Conservation (phyloP, 2,888 invertebrate genomes). For the Xylocampa areola region DNA sequence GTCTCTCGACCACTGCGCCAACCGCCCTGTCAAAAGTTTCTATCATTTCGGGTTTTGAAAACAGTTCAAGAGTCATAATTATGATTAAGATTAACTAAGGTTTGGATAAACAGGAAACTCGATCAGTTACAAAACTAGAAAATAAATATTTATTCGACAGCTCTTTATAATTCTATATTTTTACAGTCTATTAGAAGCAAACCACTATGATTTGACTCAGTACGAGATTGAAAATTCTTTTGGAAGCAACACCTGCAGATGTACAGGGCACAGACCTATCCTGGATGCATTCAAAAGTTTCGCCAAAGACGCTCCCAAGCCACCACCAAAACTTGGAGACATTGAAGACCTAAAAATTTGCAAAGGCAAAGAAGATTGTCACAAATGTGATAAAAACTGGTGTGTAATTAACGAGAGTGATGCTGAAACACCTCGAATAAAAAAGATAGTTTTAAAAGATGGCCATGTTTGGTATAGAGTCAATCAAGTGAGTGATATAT, state of each 20-base stretch:
- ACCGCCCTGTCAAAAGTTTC: too few species aligned
- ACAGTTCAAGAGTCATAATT: too few species aligned
- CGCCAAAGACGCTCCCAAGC: slow-evolving; percentile 81
- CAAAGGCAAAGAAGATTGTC: slow-evolving; percentile 42
- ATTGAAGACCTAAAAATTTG: slow-evolving; percentile 77
- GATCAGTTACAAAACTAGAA: too few species aligned
- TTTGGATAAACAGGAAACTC: too few species aligned
- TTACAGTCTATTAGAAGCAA: slow-evolving; percentile 73
- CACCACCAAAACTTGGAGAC: slow-evolving; percentile 60
- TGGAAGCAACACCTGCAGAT: slow-evolving; percentile 93
- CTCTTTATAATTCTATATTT: background rate
- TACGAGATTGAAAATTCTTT: slow-evolving; percentile 92
- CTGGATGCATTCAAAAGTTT: slow-evolving; percentile 91
- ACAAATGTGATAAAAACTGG: slow-evolving; percentile 65
- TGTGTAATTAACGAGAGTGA: slow-evolving; percentile 70
- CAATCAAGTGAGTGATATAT: slow-evolving; percentile 83
- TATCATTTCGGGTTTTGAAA: too few species aligned
- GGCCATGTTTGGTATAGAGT: slow-evolving; percentile 88
- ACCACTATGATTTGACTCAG: slow-evolving; percentile 84
- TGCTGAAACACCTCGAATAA: slow-evolving; percentile 49
- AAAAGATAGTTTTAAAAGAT: slow-evolving; percentile 72
- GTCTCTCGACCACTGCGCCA: too few species aligned
- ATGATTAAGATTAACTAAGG: too few species aligned
- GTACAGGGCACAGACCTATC: slow-evolving; percentile 92
- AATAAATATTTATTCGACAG: too few species aligned